Evolutionary conservation across 2,113 vertebrate species (phyloP), one percentile per base, ranked within the genome.

Genomic region (Chamaea fasciata): DNA sequence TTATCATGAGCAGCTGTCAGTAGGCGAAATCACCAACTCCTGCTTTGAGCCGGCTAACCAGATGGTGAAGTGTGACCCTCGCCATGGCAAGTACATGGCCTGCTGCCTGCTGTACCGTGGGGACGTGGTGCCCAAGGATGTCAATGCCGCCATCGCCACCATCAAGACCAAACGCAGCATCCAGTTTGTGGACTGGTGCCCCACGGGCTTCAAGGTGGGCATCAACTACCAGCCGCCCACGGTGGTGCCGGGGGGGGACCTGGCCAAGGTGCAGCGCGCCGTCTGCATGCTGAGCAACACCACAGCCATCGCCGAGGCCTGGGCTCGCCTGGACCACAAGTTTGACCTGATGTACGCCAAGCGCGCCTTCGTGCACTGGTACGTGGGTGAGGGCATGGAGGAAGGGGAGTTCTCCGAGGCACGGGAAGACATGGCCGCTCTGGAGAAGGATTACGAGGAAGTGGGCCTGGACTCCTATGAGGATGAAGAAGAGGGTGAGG

Each of bases 171-270:
- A 96, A 59, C 94, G 95, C 6, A 95, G 2, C 91, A 97, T 97
- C 84, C 97, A 97, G 95, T 97, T 97, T 17, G 97, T 97, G 67
- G 98, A 99, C 94, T 99, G 98, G 98, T 98, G 98, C 68, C 98
- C 98, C 16, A 98, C 98, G 3, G 98, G 98, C 26, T 99, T 99
- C 98, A 99, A 99, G 95, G 98, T 98, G 69, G 98, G 98, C 31
- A 98, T 99, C 97, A 98, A 98, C 93, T 99, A 98, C 95, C 98
- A 99, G 94, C 98, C 98, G 0, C 98, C 98, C 49, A 99, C 98
- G 0, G 98, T 97, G 59, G 98, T 99, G 69, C 98, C 98, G 0
- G 98, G 98, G 26, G 98, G 98, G 0, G 98, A 98, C 94, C 97
- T 98, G 96, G 98, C 98, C 96, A 98, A 98, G 96, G 98, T 98